These are phyloP conservation scores for Narcine bancroftii DNA, from an alignment of 2,113 vertebrate genomes.

Conservation along the genomic window DNA sequence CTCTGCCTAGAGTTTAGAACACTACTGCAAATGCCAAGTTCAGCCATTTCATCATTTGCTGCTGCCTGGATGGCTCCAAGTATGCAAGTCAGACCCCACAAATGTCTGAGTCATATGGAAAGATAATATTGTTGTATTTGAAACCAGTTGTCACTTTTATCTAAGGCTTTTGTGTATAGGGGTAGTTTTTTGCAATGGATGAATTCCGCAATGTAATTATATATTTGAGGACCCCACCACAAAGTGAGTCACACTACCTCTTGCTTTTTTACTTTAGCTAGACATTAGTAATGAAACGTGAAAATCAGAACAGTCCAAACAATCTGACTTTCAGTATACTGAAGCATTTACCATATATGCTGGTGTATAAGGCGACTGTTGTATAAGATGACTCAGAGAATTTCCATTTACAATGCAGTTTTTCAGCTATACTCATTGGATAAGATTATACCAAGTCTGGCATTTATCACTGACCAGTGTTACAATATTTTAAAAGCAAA, in stretches of 20 bases:
- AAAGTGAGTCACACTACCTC: neutral
- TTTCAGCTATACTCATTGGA: no score
- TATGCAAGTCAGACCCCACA: conserved; percentile 28
- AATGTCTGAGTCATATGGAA: conserved; percentile 24
- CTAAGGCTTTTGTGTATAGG: neutral
- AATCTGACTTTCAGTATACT: neutral
- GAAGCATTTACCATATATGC: neutral
- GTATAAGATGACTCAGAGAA: no score
- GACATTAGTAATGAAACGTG: neutral
- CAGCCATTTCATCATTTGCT: conserved; percentile 32
- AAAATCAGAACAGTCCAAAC: neutral
- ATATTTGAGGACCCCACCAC: neutral
- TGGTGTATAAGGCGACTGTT: no score
- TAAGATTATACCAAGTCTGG: no score
- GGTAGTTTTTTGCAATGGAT: neutral
- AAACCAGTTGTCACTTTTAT: conserved; percentile 26
- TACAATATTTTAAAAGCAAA: no score
- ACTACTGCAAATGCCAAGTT: conserved; percentile 40
- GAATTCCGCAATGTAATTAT: neutral
- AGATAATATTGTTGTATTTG: conserved; percentile 22
- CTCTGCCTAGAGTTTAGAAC: conserved; percentile 43
- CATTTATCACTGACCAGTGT: no score
- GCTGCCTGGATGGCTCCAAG: neutral
- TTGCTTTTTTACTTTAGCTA: neutral
- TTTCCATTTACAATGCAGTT: no score